phyloP scores from a whole-genome alignment of 2,797 vertebrate genomes.

The Trachurus trachurus region DNA sequence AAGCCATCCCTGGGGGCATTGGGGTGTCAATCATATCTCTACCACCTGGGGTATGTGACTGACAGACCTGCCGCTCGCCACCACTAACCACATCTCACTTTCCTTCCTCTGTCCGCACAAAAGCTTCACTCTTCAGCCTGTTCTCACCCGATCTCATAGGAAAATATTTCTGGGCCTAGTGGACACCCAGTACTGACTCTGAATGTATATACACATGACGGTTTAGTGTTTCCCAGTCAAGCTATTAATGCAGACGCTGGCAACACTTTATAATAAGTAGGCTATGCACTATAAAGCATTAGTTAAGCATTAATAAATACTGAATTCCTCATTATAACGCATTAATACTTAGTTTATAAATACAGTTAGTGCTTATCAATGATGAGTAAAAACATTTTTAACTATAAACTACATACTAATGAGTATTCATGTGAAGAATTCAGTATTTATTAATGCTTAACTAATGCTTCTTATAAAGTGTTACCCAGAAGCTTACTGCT shows the following conservation, averaged over 20 bases:
- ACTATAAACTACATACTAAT: too few relatives aligned
- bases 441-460: too few relatives aligned
- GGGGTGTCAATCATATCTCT: conserved; percentile 67
- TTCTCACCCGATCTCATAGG: conserved; percentile 27
- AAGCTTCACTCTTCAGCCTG: conserved; percentile 35
- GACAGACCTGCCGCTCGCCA: conserved; percentile 45
- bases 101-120: conserved; percentile 63
- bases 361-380: too few relatives aligned
- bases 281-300: too few relatives aligned
- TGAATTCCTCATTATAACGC: too few relatives aligned
- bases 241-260: neutral
- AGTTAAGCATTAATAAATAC: too few relatives aligned
- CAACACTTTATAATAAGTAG: too few relatives aligned
- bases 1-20: conserved; percentile 37
- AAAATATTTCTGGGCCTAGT: conserved; percentile 45
- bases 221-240: neutral
- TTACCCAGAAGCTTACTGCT: too few relatives aligned
- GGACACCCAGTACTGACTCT: conserved; percentile 3
- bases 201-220: neutral
- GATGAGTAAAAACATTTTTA: too few relatives aligned
- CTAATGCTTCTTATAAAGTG: too few relatives aligned
- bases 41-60: conserved; percentile 54
- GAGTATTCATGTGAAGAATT: too few relatives aligned
- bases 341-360: too few relatives aligned
- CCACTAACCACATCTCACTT: conserved; percentile 43